Evolutionary conservation across 2,797 vertebrate species (phyloP), one percentile per base, ranked within the genome.

Genomic region (Argyrosomus regius): DNA sequence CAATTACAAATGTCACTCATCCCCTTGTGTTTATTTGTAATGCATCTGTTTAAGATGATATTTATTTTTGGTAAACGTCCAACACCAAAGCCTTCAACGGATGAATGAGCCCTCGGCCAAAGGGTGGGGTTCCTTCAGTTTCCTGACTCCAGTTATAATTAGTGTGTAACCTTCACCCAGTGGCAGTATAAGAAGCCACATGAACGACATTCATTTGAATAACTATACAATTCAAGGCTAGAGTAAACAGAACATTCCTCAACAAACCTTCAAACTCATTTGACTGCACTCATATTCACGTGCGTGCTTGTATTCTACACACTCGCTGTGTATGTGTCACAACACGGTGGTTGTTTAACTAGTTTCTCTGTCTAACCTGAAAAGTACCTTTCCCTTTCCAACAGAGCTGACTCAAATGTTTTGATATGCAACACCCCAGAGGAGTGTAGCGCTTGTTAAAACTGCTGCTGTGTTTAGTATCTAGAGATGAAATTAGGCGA

Each of bases 381-480:
- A 83, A 81, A 64, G 77, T 11, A 46, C 28, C 69, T 81, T 72
- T 22, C 59, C 24, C 43, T 72, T 82, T 54, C 41, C 48, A 16
- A 43, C 20, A 56, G 28, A 76, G 71, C 20, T 71, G 41, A 77
- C 64, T 61, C 24, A 76, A 60, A 60, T 26, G 24, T 45, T 76
- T 63, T 61, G 20, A 58, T 43, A 62, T 49, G 5, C 20, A 52
- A 52, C 56, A 72, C 64, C 46, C 66, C 74, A 14, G n/a, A 61
- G 9, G 18, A 72, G 17, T 67, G n/a, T 0, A 16, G 56, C 4
- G 31, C 22, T 54, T 20, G 18, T 62, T 80, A 26, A 17, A 68
- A 22, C 57, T 46, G 16, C 39, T 35, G 46, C 9, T 58, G 6
- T 39, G 39, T 66, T 79, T 45, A 22, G 20, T 46, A 54, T 46